These are phyloP conservation scores for Trichosurus vulpecula DNA, from an alignment of 2,797 vertebrate genomes.

Conservation along the genomic window DNA sequence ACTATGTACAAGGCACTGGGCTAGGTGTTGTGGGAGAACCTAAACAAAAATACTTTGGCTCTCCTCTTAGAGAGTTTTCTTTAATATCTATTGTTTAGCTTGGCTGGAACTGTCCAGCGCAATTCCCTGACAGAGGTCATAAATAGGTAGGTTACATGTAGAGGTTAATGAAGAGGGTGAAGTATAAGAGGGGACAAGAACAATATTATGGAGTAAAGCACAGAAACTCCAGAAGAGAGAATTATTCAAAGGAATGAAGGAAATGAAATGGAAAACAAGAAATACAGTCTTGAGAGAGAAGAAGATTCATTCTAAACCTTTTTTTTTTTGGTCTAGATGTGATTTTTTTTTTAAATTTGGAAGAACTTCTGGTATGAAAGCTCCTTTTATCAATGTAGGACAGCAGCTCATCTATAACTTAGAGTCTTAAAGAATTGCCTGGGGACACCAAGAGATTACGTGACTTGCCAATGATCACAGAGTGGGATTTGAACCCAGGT, in stretches of 20 bases:
- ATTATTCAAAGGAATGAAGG: not conserved
- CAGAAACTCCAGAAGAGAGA: not conserved
- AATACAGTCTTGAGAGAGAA: not conserved
- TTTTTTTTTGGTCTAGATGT: slow-evolving; percentile 7
- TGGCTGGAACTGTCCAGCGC: not conserved
- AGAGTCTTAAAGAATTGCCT: not conserved
- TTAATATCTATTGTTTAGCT: not conserved
- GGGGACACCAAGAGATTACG: not conserved
- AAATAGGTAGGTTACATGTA: not conserved
- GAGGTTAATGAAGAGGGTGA: not conserved
- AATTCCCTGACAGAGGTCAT: not conserved
- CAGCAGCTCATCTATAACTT: not conserved
- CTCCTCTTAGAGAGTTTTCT: not conserved
- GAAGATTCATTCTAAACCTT: slow-evolving; percentile 22
- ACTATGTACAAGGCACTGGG: not conserved
- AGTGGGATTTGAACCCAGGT: not conserved
- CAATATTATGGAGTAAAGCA: not conserved
- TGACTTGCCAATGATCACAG: not conserved
- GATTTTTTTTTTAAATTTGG: not conserved
- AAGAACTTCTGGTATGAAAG: not conserved
- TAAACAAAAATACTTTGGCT: not conserved
- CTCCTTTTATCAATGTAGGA: not conserved
- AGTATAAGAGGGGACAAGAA: not conserved
- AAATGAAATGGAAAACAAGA: slow-evolving; percentile 36
- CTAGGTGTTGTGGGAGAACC: not conserved